Base-by-base conservation (phyloP, 2,888 invertebrate genomes). In the Parochlus steinenii region DNA sequence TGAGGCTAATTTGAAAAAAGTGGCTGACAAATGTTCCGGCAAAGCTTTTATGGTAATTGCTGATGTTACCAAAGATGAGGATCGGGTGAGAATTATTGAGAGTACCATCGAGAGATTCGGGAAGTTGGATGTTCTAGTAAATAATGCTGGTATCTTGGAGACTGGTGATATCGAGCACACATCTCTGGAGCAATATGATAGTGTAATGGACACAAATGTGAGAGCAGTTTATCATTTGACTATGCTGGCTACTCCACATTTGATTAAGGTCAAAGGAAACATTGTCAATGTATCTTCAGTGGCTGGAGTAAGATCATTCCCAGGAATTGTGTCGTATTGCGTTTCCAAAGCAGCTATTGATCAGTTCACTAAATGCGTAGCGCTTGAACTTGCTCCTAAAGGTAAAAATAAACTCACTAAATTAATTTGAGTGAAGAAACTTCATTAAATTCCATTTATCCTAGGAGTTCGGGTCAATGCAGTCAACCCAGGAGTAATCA, bases 221-320 rank as follows among this genome's bases (percentile, higher is more conserved):
- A 70, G 86, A 43, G 67, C 74, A 1, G 61, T 79, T 5, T 81
- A 77, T 51, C 67, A 79, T 38, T 54, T 93, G 42, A 87, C 86
- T 0, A 79, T 76, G 69, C 52, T 89, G 42, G 82, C 83, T 26
- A 73, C 78, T 1, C 90, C 92, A 3, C 71, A 87, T 57, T 63
- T 95, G 6, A 63, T 81, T 4, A 64, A 74, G 58, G 67, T 72
- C 1, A 78, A 82, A 55, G 89, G 89, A 14, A 81, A 69, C 46
- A 75, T 92, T 46, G 87, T 97, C 0, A 95, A 93, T 54, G 81
- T 95, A 0, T 93, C 92, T 3, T 90, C 90, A 54, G 85, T 93
- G 1, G 79, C 77, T 47, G 95, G 93, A 6, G 52, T 86, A 18
- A 65, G 90, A 52, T 71, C 92, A 41, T 93, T 92, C 50, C 75